Percentiles rank a stretch among this genome's conserved stretches.
Conservation (phyloP, 1,140 invertebrate genomes). For the Atopsyche davidsoni region DNA sequence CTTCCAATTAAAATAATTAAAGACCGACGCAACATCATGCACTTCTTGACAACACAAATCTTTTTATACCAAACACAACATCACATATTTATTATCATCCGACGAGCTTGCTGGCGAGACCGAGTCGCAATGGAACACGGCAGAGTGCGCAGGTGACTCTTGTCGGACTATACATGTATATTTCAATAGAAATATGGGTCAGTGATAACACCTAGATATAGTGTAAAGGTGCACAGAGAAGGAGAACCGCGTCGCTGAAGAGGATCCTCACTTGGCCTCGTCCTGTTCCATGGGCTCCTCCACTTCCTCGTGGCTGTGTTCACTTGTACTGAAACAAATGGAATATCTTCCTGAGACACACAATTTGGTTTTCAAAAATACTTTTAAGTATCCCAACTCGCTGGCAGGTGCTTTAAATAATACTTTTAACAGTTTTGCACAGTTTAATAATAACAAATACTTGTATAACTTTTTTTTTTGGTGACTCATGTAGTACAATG, state of each 20-base stretch:
- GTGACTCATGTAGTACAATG: too few species aligned
- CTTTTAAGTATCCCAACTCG: too few species aligned
- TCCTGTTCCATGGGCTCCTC: conserved; percentile 83
- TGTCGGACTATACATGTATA: too few species aligned
- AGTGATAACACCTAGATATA: background rate
- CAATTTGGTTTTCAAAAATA: too few species aligned
- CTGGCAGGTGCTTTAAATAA: too few species aligned
- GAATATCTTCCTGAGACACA: too few species aligned
- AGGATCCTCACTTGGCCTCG: conserved; percentile 49
- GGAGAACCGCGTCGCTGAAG: too few species aligned
- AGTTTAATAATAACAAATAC: too few species aligned
- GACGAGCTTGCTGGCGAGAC: background rate
- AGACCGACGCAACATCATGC: conserved; percentile 1
- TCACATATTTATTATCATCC: background rate
- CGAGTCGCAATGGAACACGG: background rate
- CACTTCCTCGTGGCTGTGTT: conserved; percentile 63
- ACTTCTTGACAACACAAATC: conserved; percentile 6
- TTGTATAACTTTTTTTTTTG: too few species aligned
- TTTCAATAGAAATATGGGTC: background rate
- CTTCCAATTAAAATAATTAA: background rate
- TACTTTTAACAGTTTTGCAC: too few species aligned
- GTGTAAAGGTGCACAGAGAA: too few species aligned
- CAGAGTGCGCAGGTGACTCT: too few species aligned
- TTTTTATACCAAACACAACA: background rate
- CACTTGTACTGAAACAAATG: conserved; percentile 49